Evolutionary conservation across 2,113 vertebrate genomes (phyloP).

Genomic region (Eclectus roratus): DNA sequence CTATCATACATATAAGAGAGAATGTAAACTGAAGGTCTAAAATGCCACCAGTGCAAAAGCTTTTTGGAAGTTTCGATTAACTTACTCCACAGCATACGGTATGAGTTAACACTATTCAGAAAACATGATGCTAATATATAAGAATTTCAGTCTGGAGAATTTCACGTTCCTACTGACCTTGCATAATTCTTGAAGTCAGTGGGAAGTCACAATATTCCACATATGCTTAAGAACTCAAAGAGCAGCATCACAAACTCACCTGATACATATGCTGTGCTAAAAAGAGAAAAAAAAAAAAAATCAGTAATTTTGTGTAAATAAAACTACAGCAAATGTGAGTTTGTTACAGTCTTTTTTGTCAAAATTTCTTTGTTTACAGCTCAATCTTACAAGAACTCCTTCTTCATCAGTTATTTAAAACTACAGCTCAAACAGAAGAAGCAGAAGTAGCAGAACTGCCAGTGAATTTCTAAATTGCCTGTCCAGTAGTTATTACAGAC

Average conservation of each 20-base stretch:
- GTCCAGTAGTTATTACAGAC: not conserved
- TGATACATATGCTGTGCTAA: not conserved
- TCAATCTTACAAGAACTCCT: not conserved
- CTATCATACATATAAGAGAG: not conserved
- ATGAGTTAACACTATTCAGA: not conserved
- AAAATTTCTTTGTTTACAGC: not conserved
- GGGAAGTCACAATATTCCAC: not conserved
- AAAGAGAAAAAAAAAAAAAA: not conserved
- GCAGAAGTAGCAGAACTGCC: not conserved
- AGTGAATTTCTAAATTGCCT: not conserved
- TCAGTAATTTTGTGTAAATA: not conserved
- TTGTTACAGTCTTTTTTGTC: not conserved
- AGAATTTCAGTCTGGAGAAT: not conserved
- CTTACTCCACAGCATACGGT: not conserved
- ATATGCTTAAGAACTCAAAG: not conserved
- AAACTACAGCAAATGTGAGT: not conserved
- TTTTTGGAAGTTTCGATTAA: not conserved
- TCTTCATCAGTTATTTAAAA: not conserved
- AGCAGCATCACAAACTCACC: not conserved
- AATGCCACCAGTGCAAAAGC: not conserved
- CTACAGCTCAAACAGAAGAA: not conserved
- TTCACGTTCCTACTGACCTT: not conserved
- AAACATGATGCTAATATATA: not conserved
- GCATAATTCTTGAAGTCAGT: not conserved
- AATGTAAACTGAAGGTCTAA: not conserved